Conservation (phyloP, 2,797 vertebrate genomes). For the Myotis myotis region DNA sequence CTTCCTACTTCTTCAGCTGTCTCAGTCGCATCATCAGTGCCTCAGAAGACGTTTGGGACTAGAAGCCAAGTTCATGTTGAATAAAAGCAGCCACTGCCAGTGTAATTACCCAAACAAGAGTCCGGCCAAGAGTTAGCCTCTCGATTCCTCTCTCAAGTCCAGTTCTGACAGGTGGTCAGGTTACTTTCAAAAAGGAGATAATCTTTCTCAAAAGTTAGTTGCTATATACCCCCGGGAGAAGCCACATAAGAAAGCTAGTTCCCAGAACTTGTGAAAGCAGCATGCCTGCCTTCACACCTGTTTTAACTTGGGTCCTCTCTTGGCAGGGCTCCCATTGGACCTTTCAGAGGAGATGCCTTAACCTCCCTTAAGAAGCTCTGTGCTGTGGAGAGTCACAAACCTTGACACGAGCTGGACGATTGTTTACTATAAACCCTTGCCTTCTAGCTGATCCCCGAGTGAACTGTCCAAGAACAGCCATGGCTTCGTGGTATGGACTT, state of each 20-base stretch:
- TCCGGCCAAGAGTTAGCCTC: constrained; percentile 1
- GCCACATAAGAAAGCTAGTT: not conserved
- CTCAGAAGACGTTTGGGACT: not conserved
- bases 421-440: not conserved
- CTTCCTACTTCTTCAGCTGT: not conserved
- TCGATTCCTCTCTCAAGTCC: not conserved
- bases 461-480: not conserved
- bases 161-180: constrained; percentile 62
- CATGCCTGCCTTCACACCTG: not conserved
- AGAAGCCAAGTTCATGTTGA: constrained; percentile 41
- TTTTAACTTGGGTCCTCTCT: not conserved
- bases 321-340: not conserved
- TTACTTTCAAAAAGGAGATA: constrained; percentile 59
- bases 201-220: constrained; percentile 62
- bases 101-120: constrained; percentile 51
- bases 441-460: not conserved
- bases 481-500: not conserved
- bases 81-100: not conserved
- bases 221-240: constrained; percentile 42
- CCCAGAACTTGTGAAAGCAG: not conserved
- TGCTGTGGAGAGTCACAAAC: not conserved
- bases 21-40: not conserved
- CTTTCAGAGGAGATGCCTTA: not conserved
- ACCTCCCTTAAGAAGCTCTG: not conserved
- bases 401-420: not conserved